Base-by-base conservation (phyloP, 2,888 invertebrate genomes). In the Bombyx huttoni region DNA sequence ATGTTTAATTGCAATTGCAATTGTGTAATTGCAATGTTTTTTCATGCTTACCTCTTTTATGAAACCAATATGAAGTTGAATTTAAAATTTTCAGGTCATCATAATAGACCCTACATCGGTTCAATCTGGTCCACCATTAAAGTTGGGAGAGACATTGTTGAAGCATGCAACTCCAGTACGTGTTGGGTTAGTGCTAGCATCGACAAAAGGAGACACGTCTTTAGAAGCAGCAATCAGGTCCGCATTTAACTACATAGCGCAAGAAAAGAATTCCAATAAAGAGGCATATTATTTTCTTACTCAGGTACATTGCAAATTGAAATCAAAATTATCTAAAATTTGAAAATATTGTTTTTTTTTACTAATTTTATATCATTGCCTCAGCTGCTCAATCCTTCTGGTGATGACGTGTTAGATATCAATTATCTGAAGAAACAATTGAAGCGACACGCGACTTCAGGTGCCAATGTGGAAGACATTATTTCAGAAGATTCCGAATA, bases 401-500 rank as follows among this genome's bases (percentile, higher is more conserved):
- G 75, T 71, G 71, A 75, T 6, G 78, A 78, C 49, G 60, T 57
- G 8, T 81, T 96, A 0, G 90, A 90, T 0, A 81, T 94, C 0
- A 91, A 91, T 1, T 90, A 92, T 61, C 91, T 98, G 0, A 92
- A 94, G 64, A 90, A 89, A 53, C 92, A 92, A 65, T 90, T 96
- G 57, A 89, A 90, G 59, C 91, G 89, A 70, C 76, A 79, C 51
- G 73, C 75, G 3, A 73, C 69, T 47, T 73, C 78, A 1, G 65
- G 77, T 51, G 90, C 90, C 1, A 91, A 94, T 60, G 68, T 93
- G 8, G 93, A 94, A 51, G 94, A 96, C 54, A 92, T 98, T 48
- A 90, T 98, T 59, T 94, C 95, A 0, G 93, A 94, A 64, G 96
- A 97, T 65, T 96, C 96, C 0, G 97, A 96, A 65, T 98, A 95